phyloP scores from a whole-genome alignment of 1,140 invertebrate genomes.

The Drosophila baimaii region DNA sequence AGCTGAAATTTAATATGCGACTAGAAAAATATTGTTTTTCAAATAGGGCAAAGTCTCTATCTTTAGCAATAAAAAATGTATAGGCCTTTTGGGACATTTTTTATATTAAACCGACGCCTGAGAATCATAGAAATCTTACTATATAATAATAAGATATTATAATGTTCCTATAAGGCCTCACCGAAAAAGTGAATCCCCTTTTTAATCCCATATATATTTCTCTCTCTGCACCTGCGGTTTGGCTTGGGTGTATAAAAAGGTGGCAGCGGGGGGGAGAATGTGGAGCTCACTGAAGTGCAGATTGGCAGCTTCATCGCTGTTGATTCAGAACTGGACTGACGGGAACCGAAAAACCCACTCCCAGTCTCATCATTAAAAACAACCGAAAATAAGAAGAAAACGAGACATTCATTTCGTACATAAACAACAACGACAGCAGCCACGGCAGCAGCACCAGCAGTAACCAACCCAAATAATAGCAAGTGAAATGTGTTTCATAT shows the following conservation, averaged over 20 bases:
- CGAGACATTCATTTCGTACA: conserved; percentile 49
- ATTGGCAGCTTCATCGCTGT: conserved; percentile 54
- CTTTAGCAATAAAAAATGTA: background rate
- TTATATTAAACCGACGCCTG: too few species aligned
- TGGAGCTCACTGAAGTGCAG: conserved; percentile 42
- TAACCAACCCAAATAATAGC: conserved; percentile 53
- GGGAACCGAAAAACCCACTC: conserved; percentile 58
- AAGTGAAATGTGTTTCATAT: conserved; percentile 62
- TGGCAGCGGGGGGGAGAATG: conserved; percentile 7
- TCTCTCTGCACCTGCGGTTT: conserved; percentile 30
- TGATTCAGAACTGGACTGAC: conserved; percentile 72
- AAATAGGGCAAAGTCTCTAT: background rate
- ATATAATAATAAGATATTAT: too few species aligned
- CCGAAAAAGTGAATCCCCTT: background rate
- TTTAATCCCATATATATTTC: background rate
- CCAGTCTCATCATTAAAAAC: conserved; percentile 64
- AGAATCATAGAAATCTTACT: too few species aligned
- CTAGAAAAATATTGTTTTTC: background rate
- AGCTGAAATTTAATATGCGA: background rate
- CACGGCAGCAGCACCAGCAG: conserved; percentile 22
- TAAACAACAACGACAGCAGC: conserved; percentile 52
- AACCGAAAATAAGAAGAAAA: conserved; percentile 51
- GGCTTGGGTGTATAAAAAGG: conserved; percentile 17
- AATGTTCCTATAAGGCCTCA: too few species aligned
- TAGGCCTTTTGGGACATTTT: background rate